Evolutionary conservation across 2,888 invertebrate genomes (phyloP), one percentile per base, ranked within the genome.

Genomic region (Creontiades dilutus): DNA sequence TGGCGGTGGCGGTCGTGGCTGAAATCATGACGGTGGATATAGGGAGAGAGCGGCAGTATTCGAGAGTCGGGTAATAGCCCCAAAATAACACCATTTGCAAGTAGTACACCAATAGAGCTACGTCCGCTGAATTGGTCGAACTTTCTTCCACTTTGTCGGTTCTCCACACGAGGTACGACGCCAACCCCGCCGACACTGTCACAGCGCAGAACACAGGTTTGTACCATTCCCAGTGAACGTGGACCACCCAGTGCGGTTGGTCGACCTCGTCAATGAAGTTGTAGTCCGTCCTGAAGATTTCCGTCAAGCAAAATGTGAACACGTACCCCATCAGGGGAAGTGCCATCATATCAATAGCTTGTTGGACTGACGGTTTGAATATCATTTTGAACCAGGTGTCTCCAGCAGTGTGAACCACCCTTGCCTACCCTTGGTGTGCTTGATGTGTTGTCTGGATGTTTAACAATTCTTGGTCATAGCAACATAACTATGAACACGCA

Each of bases 11-110:
- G 12, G 23, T 12, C 68, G 68, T 68, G 12, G 68, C 12, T 23
- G 68, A 23, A 23, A 68, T 23, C 68, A 68, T 68, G 23, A 68
- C 68, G 12, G 68, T 68, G 23, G 68, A 68, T 68, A 68, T 68
- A 12, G 68, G 68, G 9, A 68, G 68, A 7, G 68, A 68, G 12
- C 23, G 68, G 68, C 23, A 68, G 23, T 68, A 68, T 27, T 68
- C 68, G 27, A 68, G 68, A 68, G 68, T 7, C 68, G 68, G 68
- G 19, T 68, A 68, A 23, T 68, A 23, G 12, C 23, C 23, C 68
- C 68, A 68, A 13, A 68, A 68, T 12, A 68, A 13, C 5, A 68
- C 9, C 68, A 68, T 68, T 68, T 68, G 68, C 3, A 68, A 4
- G 23, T 68, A 68, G 11, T 68, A 68, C 3, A 19, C 68, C 23